Evolutionary conservation across 2,113 vertebrate genomes (phyloP).

Genomic region (Cariama cristata): DNA sequence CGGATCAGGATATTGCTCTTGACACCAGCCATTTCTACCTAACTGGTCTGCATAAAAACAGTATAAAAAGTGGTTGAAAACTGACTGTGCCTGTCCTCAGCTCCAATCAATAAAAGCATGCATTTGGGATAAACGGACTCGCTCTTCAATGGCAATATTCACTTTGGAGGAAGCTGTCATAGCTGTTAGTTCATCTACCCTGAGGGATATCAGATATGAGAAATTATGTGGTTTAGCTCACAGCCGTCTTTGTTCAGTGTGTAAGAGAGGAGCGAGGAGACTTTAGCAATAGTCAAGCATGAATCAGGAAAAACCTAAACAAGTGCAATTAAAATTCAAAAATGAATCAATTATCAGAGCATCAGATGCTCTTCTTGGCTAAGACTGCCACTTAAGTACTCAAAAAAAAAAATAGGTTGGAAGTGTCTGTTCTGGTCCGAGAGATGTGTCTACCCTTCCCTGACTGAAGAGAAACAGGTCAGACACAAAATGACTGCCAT

Average conservation of each 20-base stretch:
- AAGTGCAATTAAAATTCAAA: not conserved
- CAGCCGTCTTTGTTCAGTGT: not conserved
- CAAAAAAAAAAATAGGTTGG: not conserved
- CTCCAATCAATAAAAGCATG: not conserved
- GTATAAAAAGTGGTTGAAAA: not conserved
- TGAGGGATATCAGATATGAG: slow-evolving; percentile 25
- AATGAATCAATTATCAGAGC: not conserved
- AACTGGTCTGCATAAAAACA: not conserved
- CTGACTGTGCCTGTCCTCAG: not conserved
- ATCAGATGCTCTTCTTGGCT: not conserved
- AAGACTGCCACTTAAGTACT: not conserved
- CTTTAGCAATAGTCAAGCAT: not conserved
- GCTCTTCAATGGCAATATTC: not conserved
- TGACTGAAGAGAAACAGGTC: not conserved
- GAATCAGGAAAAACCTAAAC: not conserved
- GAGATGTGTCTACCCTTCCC: not conserved
- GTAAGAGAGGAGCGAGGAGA: not conserved
- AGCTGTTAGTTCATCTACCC: not conserved
- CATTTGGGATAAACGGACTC: not conserved
- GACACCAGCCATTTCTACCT: not conserved
- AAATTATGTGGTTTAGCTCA: not conserved
- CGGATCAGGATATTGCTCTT: not conserved
- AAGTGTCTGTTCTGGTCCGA: rapidly evolving
- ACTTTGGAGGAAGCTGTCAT: slow-evolving; percentile 29
- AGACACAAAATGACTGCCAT: not conserved